These are phyloP conservation scores for Invenusta paracnida DNA, from an alignment of 2,888 invertebrate genomes.

Conservation along the genomic window DNA sequence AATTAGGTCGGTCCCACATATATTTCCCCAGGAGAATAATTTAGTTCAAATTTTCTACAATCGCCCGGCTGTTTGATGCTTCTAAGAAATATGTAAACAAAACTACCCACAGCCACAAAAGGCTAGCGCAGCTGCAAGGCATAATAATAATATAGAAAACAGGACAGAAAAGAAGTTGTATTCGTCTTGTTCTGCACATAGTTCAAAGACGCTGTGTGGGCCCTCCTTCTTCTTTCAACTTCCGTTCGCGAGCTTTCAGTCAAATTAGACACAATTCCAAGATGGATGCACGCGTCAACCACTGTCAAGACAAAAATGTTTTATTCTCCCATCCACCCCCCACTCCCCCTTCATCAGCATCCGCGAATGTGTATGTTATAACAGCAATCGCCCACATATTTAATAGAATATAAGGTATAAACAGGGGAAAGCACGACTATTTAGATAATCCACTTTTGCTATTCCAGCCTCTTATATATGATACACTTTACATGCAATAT, in stretches of 20 bases:
- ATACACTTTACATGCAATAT: neutral
- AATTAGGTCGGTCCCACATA: too few species aligned
- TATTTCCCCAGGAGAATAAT: neutral
- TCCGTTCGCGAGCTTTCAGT: neutral
- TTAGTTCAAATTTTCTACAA: neutral
- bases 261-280: slow-evolving; percentile 2
- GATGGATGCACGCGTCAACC: neutral
- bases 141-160: too few species aligned
- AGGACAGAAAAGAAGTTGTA: neutral
- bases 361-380: too few species aligned
- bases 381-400: too few species aligned
- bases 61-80: neutral
- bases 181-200: neutral
- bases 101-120: too few species aligned
- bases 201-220: neutral
- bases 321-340: too few species aligned
- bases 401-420: too few species aligned
- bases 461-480: neutral
- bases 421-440: too few species aligned
- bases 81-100: neutral
- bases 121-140: too few species aligned
- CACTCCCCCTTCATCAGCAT: too few species aligned
- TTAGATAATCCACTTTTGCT: neutral
- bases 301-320: neutral
- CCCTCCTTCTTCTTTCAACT: neutral